Percentiles rank a stretch among this genome's conserved stretches.
These are phyloP conservation scores for Synanthedon myopaeformis DNA, from an alignment of 2,888 invertebrate genomes.

Conservation along the genomic window DNA sequence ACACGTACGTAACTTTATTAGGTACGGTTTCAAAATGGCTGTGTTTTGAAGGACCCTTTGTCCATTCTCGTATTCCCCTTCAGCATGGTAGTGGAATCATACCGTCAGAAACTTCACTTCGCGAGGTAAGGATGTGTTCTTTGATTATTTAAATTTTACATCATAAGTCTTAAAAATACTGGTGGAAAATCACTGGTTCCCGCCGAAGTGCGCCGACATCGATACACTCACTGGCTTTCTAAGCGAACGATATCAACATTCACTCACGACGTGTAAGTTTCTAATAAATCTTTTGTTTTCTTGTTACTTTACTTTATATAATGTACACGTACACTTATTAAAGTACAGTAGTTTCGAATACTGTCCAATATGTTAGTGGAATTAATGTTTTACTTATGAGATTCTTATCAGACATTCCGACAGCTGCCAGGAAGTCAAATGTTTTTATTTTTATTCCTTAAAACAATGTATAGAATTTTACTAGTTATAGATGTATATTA, in stretches of 20 bases:
- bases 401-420: background rate
- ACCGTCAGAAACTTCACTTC: constrained; percentile 72
- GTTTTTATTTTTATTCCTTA: background rate
- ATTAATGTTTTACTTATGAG: no score
- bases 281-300: constrained; percentile 43
- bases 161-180: constrained; percentile 20
- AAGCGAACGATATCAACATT: constrained; percentile 52
- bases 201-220: constrained; percentile 38
- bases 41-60: constrained; percentile 78
- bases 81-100: constrained; percentile 78
- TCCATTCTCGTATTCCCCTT: constrained; percentile 72
- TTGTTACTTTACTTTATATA: constrained; percentile 2
- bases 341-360: no score
- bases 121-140: constrained; percentile 68
- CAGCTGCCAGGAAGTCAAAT: background rate
- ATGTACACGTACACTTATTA: no score
- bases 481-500: background rate
- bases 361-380: no score
- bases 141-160: constrained; percentile 22
- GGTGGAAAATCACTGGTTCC: constrained; percentile 61
- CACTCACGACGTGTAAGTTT: constrained; percentile 63
- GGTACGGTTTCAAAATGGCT: constrained; percentile 77
- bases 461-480: no score
- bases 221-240: constrained; percentile 60
- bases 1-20: constrained; percentile 61